Evolutionary conservation across 2,888 invertebrate genomes (phyloP).

Genomic region (Caenorhabditis sp.): DNA sequence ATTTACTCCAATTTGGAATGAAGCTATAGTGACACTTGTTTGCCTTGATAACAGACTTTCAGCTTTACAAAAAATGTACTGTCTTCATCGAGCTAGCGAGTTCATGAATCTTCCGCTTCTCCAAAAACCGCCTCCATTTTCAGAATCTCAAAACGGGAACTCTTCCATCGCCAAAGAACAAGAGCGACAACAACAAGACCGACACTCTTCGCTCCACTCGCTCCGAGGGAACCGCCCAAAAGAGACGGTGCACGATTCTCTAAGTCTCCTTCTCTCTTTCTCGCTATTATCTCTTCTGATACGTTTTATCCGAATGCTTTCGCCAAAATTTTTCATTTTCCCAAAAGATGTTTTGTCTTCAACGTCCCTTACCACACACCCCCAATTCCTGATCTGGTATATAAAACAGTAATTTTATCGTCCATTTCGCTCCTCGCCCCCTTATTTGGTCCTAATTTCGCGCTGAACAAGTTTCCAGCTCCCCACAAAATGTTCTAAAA

Average conservation of each 20-base stretch:
- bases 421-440: background rate
- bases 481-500: too few species aligned
- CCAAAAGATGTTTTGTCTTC: background rate
- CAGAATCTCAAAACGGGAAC: slow-evolving; percentile 41
- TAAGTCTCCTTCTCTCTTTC: slow-evolving; percentile 41
- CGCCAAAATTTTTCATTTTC: background rate
- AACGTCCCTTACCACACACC: too few species aligned
- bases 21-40: too few species aligned
- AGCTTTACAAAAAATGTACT: too few species aligned
- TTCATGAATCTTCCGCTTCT: too few species aligned
- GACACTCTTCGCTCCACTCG: slow-evolving; percentile 71
- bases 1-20: too few species aligned
- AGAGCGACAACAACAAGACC: slow-evolving; percentile 51
- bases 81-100: too few species aligned
- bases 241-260: slow-evolving; percentile 68
- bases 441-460: background rate
- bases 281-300: slow-evolving; percentile 14
- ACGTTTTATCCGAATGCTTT: slow-evolving; percentile 7
- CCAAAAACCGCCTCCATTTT: background rate
- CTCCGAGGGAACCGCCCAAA: slow-evolving; percentile 60
- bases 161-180: slow-evolving; percentile 46
- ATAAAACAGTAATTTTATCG: slow-evolving; percentile 46
- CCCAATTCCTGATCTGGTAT: slow-evolving; percentile 44
- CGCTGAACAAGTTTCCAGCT: slow-evolving; percentile 9
- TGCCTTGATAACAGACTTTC: too few species aligned